Conservation (phyloP, 2,888 invertebrate genomes). For the Linnaemya tessellans region DNA sequence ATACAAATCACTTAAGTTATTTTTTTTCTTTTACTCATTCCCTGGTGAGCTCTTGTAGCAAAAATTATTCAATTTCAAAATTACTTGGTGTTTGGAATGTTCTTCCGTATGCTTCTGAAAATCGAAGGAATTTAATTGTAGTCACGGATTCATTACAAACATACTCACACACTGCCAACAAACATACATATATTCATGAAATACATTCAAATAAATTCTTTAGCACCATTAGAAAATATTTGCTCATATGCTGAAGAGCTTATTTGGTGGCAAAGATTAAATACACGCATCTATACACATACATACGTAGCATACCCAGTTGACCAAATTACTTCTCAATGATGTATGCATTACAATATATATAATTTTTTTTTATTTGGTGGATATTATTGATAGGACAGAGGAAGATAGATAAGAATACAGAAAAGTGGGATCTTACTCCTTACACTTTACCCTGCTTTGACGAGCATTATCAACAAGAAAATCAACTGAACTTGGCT, state of each 20-base stretch:
- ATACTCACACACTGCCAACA: not conserved
- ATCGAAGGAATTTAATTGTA: slow-evolving; percentile 84
- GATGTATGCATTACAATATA: too few relatives aligned
- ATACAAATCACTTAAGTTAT: slow-evolving; percentile 15
- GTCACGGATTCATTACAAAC: slow-evolving; percentile 78
- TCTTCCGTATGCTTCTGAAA: slow-evolving; percentile 77
- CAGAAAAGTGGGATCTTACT: too few relatives aligned
- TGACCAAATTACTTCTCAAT: too few relatives aligned
- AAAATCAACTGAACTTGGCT: too few relatives aligned
- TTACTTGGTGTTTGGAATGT: slow-evolving; percentile 80
- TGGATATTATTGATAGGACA: too few relatives aligned
- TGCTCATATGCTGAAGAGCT: slow-evolving; percentile 59
- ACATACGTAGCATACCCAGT: not conserved
- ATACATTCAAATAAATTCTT: slow-evolving; percentile 68
- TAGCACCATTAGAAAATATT: slow-evolving; percentile 72
- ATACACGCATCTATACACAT: slow-evolving; percentile 12
- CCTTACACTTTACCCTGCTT: too few relatives aligned
- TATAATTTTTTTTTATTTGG: too few relatives aligned
- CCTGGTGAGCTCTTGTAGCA: slow-evolving; percentile 68
- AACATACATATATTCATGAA: not conserved
- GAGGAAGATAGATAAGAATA: too few relatives aligned
- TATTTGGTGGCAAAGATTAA: slow-evolving; percentile 53
- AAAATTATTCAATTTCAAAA: slow-evolving; percentile 81
- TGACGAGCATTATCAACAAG: too few relatives aligned
- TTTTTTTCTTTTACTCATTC: slow-evolving; percentile 28